A percentile compares a stretch with the other conserved stretches of the same genome.
phyloP scores from a whole-genome alignment of 2,888 invertebrate genomes.

The Actias luna region DNA sequence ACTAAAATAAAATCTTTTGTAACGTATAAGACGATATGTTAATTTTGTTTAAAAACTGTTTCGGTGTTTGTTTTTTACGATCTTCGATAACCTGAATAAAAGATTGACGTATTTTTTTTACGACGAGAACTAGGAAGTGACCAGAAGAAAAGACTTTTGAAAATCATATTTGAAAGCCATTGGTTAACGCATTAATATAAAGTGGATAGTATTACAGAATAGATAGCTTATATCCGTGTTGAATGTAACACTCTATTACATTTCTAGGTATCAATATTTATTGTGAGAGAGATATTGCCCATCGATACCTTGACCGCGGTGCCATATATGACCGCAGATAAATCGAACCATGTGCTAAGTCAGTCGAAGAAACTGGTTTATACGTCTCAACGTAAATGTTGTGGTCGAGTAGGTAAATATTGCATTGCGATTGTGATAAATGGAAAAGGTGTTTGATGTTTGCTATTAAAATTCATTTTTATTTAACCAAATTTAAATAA shows the following conservation, averaged over 20 bases:
- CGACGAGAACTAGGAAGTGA: neutral
- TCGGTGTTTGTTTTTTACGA: neutral
- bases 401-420: slow-evolving; percentile 15
- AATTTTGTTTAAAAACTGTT: neutral
- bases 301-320: slow-evolving; percentile 39
- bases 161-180: neutral
- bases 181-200: neutral
- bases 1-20: neutral
- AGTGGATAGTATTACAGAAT: neutral
- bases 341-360: slow-evolving; percentile 18
- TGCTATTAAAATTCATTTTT: neutral
- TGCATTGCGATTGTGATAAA: slow-evolving; percentile 8
- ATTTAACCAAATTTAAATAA: neutral
- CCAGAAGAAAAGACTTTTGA: neutral
- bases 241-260: neutral
- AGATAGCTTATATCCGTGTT: neutral
- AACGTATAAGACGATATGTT: neutral
- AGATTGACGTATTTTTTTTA: neutral
- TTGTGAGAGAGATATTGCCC: slow-evolving; percentile 26
- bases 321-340: slow-evolving; percentile 34
- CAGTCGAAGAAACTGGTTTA: slow-evolving; percentile 16
- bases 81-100: neutral
- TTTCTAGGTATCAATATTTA: slow-evolving; percentile 5
- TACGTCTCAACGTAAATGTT: slow-evolving; percentile 12
- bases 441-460: neutral